These are phyloP conservation scores for Porites lobata DNA, from an alignment of 92 coral and sea anemone species.

Conservation along the genomic window DNA sequence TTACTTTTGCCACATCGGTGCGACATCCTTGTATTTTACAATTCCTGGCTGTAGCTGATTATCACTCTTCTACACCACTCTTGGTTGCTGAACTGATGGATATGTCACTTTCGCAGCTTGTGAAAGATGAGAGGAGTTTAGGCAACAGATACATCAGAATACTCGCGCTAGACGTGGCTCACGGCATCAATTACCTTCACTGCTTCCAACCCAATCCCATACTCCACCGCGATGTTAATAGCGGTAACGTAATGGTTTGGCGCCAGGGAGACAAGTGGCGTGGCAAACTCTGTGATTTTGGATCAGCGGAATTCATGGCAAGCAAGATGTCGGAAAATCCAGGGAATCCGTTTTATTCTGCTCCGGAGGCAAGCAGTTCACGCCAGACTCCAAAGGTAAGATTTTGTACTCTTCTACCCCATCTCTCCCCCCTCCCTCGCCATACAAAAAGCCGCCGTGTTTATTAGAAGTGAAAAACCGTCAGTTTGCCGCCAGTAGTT, in stretches of 20 bases:
- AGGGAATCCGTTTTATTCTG: constrained; percentile 89
- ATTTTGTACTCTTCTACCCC: background rate
- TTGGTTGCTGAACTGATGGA: constrained; percentile 87
- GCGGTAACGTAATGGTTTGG: constrained; percentile 94
- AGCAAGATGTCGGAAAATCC: constrained; percentile 85
- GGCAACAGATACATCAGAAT: constrained; percentile 70
- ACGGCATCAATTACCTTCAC: constrained; percentile 85
- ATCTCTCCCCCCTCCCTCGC: too few species aligned
- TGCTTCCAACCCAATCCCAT: constrained; percentile 89
- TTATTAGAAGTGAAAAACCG: background rate
- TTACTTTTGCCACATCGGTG: constrained; percentile 79
- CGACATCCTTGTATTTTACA: constrained; percentile 90
- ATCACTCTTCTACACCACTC: constrained; percentile 71
- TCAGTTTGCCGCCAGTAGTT: too few species aligned
- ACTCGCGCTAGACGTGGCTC: constrained; percentile 84
- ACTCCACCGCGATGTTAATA: constrained; percentile 92
- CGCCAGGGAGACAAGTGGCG: constrained; percentile 89
- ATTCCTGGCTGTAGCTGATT: constrained; percentile 85
- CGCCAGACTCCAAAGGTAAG: constrained; percentile 84
- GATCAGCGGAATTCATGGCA: constrained; percentile 92
- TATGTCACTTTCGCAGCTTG: constrained; percentile 79
- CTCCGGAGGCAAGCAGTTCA: constrained; percentile 86
- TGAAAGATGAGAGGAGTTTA: constrained; percentile 58
- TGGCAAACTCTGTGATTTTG: constrained; percentile 94
- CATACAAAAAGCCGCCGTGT: background rate